These are phyloP conservation scores for Xenopus borealis DNA, from an alignment of 2,113 vertebrate genomes.

Conservation along the genomic window DNA sequence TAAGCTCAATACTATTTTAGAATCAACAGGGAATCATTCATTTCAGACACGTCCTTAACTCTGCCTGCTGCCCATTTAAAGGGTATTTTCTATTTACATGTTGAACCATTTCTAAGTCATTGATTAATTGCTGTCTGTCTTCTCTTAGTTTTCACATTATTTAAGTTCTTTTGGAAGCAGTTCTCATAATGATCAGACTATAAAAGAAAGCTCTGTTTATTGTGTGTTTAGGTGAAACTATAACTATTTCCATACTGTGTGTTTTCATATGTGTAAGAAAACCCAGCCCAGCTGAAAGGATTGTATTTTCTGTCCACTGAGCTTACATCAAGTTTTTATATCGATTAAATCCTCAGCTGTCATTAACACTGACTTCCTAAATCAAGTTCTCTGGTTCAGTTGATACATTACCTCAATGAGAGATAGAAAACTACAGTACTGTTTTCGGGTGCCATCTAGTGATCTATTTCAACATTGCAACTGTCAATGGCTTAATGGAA, in stretches of 20 bases:
- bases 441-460: slow-evolving; percentile 37
- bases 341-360: slow-evolving; percentile 32
- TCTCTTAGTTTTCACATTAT: no score
- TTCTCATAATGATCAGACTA: no score
- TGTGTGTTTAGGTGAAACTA: no score
- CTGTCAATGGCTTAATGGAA: background rate
- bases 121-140: no score
- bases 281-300: slow-evolving; percentile 1
- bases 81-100: no score
- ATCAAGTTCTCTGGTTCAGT: slow-evolving; percentile 22
- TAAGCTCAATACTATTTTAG: background rate
- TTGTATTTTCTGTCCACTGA: slow-evolving; percentile 19
- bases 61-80: no score
- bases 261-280: no score
- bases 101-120: no score
- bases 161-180: no score
- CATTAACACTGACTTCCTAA: slow-evolving; percentile 34
- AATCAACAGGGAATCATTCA: background rate
- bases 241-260: no score
- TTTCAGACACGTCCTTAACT: no score
- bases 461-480: slow-evolving; percentile 11
- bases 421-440: slow-evolving; percentile 15
- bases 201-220: no score
- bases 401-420: slow-evolving; percentile 8
- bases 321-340: slow-evolving; percentile 21